Percentiles rank a stretch among this genome's conserved stretches.
Evolutionary conservation across 92 coral and sea anemone species (phyloP).

Genomic region (Parazoanthus swiftii): DNA sequence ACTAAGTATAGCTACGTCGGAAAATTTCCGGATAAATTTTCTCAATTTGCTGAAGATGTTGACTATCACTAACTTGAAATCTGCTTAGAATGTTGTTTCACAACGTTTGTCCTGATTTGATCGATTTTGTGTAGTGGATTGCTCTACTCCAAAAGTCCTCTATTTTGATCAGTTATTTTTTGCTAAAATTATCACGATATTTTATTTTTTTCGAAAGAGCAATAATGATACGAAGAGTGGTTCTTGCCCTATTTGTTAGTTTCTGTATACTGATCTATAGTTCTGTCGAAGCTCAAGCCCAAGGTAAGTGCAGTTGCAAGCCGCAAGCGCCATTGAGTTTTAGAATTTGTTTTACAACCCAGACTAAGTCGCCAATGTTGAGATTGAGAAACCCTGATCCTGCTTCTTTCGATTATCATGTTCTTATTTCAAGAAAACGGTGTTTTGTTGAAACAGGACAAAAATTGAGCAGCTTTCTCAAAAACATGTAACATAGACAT

Average conservation of each 20-base stretch:
- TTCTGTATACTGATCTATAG: neutral
- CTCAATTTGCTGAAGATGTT: too few relatives aligned
- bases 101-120: neutral
- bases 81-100: too few relatives aligned
- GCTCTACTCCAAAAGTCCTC: neutral
- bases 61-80: neutral
- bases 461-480: too few relatives aligned
- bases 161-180: neutral
- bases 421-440: neutral
- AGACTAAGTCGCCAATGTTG: too few relatives aligned
- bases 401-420: too few relatives aligned
- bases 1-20: too few relatives aligned
- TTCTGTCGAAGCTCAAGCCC: neutral
- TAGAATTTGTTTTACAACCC: neutral
- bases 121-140: neutral
- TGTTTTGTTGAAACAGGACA: too few relatives aligned
- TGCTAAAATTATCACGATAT: neutral
- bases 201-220: too few relatives aligned
- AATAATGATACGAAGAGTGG: neutral
- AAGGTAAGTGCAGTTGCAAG: neutral
- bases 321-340: neutral
- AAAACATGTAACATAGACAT: too few relatives aligned
- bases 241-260: neutral
- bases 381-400: too few relatives aligned
- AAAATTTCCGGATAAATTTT: too few relatives aligned